Evolutionary conservation across 2,888 invertebrate species (phyloP).

Genomic region (Dascillus cervinus): DNA sequence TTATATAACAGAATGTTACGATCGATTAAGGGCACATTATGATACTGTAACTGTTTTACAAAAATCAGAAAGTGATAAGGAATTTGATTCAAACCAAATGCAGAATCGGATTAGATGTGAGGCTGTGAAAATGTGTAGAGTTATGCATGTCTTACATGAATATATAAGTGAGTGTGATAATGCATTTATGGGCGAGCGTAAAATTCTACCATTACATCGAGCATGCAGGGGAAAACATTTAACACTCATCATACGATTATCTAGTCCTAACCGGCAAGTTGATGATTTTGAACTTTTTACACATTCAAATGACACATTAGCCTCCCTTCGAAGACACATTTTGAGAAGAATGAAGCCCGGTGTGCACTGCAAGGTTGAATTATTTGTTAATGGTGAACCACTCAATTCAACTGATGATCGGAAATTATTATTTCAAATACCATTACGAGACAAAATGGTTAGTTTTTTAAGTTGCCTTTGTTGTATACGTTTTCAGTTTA

Average conservation of each 20-base stretch:
- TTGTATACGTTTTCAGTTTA: conserved; percentile 1
- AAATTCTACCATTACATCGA: conserved; percentile 80
- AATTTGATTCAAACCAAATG: conserved; percentile 41
- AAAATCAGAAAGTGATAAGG: conserved; percentile 46
- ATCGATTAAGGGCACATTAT: conserved; percentile 77
- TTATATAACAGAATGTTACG: conserved; percentile 87
- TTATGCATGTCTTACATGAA: conserved; percentile 89
- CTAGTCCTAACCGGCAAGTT: conserved; percentile 78
- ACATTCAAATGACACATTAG: conserved; percentile 90
- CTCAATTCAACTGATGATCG: conserved; percentile 82
- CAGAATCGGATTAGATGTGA: conserved; percentile 53
- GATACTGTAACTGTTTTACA: conserved; percentile 67
- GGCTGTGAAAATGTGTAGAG: conserved; percentile 82
- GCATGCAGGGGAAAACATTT: conserved; percentile 88
- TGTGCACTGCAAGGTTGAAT: conserved; percentile 78
- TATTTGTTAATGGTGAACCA: conserved; percentile 82
- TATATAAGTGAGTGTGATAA: conserved; percentile 93
- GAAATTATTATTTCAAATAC: conserved; percentile 78
- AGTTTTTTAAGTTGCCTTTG: conserved; percentile 26
- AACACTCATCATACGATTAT: conserved; percentile 67
- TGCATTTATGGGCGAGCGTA: conserved; percentile 78
- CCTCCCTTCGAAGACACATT: conserved; percentile 72
- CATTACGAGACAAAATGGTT: conserved; percentile 82
- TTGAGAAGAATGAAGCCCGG: conserved; percentile 57
- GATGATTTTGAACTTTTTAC: conserved; percentile 90